A percentile compares a stretch with the other conserved stretches of the same genome.
Evolutionary conservation across 2,113 vertebrate genomes (phyloP).

Genomic region (Pelecanus crispus): DNA sequence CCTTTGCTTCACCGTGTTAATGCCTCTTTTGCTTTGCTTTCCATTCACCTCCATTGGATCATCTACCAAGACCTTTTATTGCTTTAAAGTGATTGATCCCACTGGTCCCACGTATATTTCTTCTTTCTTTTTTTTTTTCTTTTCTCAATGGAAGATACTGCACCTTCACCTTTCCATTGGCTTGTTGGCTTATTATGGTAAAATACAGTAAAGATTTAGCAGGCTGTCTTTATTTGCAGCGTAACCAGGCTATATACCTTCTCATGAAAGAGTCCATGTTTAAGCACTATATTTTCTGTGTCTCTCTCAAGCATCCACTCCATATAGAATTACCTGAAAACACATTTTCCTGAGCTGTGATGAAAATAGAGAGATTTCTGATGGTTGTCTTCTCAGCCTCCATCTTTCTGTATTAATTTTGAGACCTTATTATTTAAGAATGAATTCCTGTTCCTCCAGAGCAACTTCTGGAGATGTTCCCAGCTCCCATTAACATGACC

Average conservation of each 20-base stretch:
- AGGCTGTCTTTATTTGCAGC: not conserved
- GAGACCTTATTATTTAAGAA: not conserved
- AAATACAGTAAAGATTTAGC: not conserved
- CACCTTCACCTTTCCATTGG: not conserved
- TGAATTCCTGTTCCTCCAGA: not conserved
- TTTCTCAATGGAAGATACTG: not conserved
- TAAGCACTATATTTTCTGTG: not conserved
- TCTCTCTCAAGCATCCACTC: not conserved
- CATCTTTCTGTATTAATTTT: not conserved
- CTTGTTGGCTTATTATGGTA: not conserved
- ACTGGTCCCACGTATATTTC: not conserved
- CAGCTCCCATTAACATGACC: not conserved
- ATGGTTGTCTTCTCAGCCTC: not conserved
- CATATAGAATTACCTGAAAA: not conserved
- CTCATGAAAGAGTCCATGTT: not conserved
- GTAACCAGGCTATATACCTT: not conserved
- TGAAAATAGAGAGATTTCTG: not conserved
- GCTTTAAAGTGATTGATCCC: conserved; percentile 19
- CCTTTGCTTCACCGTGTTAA: not conserved
- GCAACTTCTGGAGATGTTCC: not conserved
- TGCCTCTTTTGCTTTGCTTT: conserved; percentile 47
- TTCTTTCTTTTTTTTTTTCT: not conserved
- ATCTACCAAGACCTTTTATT: conserved; percentile 42
- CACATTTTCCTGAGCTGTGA: not conserved
- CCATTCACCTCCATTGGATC: conserved; percentile 14